Conservation (phyloP, 2,888 invertebrate genomes). For the Zonitis immaculata region DNA sequence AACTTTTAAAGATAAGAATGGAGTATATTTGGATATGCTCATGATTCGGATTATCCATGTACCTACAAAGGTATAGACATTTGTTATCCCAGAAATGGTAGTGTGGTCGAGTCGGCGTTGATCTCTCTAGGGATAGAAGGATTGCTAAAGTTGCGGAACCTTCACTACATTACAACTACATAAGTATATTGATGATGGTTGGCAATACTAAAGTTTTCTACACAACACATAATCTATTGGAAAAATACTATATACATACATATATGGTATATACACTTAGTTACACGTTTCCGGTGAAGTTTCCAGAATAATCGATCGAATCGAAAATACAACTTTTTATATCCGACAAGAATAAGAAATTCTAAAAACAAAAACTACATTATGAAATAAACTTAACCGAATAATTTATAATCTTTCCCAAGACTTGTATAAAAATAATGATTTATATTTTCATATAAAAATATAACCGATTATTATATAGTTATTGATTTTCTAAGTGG, state of each 20-base stretch:
- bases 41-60: conserved; percentile 38
- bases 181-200: background rate
- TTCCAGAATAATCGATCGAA: background rate
- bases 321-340: background rate
- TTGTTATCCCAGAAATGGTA: conserved; percentile 35
- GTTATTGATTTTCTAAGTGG: background rate
- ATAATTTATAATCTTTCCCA: background rate
- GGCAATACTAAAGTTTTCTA: background rate
- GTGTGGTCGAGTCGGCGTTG: no score
- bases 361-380: background rate
- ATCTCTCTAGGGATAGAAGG: conserved; percentile 30
- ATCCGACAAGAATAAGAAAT: background rate
- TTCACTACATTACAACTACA: conserved; percentile 7
- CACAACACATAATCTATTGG: background rate
- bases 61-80: conserved; percentile 35
- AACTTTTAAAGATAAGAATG: background rate
- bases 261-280: no score
- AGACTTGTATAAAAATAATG: background rate
- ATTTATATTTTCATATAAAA: background rate
- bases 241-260: no score
- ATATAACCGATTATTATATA: no score
- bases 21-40: conserved; percentile 31
- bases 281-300: background rate
- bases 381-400: background rate
- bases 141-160: conserved; percentile 35